Base-by-base conservation (phyloP, 1,140 invertebrate genomes). In the Hyposmocoma kahamanoa region DNA sequence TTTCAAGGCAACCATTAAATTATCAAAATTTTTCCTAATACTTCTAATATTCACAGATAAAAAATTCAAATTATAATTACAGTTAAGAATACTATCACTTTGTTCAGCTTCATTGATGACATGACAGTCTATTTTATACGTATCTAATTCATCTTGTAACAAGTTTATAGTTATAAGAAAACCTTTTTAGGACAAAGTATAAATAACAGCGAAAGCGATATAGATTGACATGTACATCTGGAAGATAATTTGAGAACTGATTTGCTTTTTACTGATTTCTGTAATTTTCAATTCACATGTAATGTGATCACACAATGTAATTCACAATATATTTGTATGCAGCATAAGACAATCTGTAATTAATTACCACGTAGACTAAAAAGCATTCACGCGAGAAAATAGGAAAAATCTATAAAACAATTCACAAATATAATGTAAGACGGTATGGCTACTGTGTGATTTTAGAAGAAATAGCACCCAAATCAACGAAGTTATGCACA, bases 31-130 rank as follows among this genome's bases (percentile, higher is more conserved):
- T n/a, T 32, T 45, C 4, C 22, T 30, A 3, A 45, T 45, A 21
- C 43, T 45, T 20, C 43, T 5, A 21, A 45, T 45, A 32, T 45
- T 43, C 4, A 43, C 11, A 26, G 42, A 26, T 20, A 43, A 18
- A 19, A 45, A 6, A 9, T 19, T 32, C 19, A 32, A 45, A 13
- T 32, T 45, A 5, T 11, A 32, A n/a, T 32, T 34, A 32, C 6
- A 10, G n/a, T 9, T 19, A 10, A 45, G n/a, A 15, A 26, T 28
- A 5, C n/a, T 22, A 15, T 22, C 1, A 15, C 24, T 22, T 15
- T 3, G 2, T 3, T 42, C 22, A 2, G 11, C 20, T 10, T 22
- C 21, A 3, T 2, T 9, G 5, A 26, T n/a, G 5, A 22, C 39
- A 10, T 19, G 39, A 13, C 19, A 22, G 3, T 22, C 22, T 13